Evolutionary conservation across 2,797 vertebrate species (phyloP), one percentile per base, ranked within the genome.

Genomic region (Chaetophractus vellerosus): DNA sequence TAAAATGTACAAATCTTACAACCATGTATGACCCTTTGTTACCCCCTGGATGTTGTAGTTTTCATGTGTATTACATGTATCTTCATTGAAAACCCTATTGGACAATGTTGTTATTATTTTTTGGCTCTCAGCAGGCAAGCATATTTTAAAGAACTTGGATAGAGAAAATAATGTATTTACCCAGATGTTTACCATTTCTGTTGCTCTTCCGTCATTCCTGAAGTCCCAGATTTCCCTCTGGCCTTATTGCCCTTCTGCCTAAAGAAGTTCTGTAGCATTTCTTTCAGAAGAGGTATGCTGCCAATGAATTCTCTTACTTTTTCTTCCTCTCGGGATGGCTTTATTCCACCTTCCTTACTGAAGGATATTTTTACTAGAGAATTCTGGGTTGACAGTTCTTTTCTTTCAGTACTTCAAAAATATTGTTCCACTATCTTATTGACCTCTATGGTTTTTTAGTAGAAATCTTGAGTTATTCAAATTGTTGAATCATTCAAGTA

Each of bases 141-240:
- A 31, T 85, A 45, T 76, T 68, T 86, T 81, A 21, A 52, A 75
- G 38, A 95, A 79, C 9, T 74, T 86, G 50, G 45, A 86, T 80
- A 10, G 28, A 85, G 64, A 90, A 38, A 84, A 66, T n/a, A 84
- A 45, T 61, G 18, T 55, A 11, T 71, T 64, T 83, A n/a, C 23
- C 21, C 52, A 85, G 9, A 69, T 69, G 36, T 26, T 91, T 75
- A 63, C 9, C 14, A 33, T 80, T 63, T 88, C 31, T 69, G 0
- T 90, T 93, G 12, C n/a, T 72, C 7, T 82, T 82, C 2, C 9
- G 81, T 79, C 6, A 50, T 63, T 80, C 3, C 45, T 24, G 31
- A 69, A 50, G 9, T 80, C 68, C 33, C 15, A 16, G 0, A 19
- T 63, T 91, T 88, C 18, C 15, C 69, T 89, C 19, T 63, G 33